phyloP scores from a whole-genome alignment of 2,888 invertebrate genomes.

The Drosophila subsilvestris region DNA sequence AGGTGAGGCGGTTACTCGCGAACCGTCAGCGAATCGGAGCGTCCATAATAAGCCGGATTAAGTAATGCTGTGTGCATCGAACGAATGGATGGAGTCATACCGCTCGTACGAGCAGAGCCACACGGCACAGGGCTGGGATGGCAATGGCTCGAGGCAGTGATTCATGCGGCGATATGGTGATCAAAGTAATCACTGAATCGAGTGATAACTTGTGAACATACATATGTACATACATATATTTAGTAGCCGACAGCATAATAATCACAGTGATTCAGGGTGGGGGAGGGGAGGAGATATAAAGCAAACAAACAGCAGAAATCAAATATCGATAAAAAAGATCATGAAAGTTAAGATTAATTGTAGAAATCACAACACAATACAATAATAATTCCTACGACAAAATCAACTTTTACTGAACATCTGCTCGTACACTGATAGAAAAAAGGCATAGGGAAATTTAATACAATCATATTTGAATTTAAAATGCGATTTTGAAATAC shows the following conservation, averaged over 20 bases:
- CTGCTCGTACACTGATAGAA: no score
- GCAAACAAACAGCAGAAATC: not conserved
- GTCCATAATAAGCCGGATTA: conserved; percentile 75
- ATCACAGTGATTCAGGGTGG: no score
- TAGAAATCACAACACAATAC: no score
- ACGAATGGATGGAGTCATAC: conserved; percentile 7
- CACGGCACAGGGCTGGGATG: conserved; percentile 19
- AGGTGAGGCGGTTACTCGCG: conserved; percentile 21
- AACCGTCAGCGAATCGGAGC: conserved; percentile 61
- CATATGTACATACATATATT: not conserved
- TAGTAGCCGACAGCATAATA: no score
- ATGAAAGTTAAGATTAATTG: not conserved
- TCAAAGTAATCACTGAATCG: conserved; percentile 37
- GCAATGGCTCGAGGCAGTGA: conserved; percentile 21
- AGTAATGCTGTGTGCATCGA: conserved; percentile 62
- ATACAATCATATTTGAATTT: no score
- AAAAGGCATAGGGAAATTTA: no score
- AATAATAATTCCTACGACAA: no score
- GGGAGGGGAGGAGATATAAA: no score
- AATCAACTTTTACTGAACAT: no score
- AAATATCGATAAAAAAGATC: conserved; percentile 27
- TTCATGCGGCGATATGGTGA: conserved; percentile 33
- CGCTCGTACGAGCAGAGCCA: conserved; percentile 14
- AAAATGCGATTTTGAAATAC: no score
- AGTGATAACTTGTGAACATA: conserved; percentile 29